These are phyloP conservation scores for Nyctibius bracteatus DNA, from an alignment of 2,113 vertebrate species.

Conservation along the genomic window DNA sequence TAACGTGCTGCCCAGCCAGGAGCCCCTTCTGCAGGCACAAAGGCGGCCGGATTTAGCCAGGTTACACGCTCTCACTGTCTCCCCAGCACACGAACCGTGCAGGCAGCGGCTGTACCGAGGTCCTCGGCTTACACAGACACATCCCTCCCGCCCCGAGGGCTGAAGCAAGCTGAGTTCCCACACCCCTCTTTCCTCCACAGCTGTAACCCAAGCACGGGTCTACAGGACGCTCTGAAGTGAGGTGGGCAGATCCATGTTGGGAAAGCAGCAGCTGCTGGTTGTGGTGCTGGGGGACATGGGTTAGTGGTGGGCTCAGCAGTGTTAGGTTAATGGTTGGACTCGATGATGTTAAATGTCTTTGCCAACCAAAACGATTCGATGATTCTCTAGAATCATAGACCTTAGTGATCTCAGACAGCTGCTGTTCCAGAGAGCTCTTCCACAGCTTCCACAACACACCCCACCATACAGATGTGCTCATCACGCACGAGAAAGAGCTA, in stretches of 20 bases:
- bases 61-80: fast-evolving
- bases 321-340: no score
- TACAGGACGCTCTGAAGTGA: not conserved
- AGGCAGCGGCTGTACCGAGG: not conserved
- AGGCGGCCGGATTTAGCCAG: no score
- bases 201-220: fast-evolving
- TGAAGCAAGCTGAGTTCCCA: not conserved
- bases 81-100: fast-evolving
- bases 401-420: fast-evolving
- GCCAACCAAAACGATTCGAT: no score
- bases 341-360: no score
- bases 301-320: no score
- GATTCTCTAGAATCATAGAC: no score
- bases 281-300: no score
- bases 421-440: not conserved
- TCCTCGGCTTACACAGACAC: not conserved
- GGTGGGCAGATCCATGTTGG: not conserved
- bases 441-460: not conserved
- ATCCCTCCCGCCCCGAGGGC: not conserved
- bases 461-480: fast-evolving
- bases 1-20: not conserved
- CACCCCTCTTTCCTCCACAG: fast-evolving
- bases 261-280: not conserved
- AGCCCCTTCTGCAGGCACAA: not conserved
- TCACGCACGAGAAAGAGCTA: fast-evolving